phyloP scores from a whole-genome alignment of 2,113 vertebrate genomes.

The Bungarus multicinctus region DNA sequence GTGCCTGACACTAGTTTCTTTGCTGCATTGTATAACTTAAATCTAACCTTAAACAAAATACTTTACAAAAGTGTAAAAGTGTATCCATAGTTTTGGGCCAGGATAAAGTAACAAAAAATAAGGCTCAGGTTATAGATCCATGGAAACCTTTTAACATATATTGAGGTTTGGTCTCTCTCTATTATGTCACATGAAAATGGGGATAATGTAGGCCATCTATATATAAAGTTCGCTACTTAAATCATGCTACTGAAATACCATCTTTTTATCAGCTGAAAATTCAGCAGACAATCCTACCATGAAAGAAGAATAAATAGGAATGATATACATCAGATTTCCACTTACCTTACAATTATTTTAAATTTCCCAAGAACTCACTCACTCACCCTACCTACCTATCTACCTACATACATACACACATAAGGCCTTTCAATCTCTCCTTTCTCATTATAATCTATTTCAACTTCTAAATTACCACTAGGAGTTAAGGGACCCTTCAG shows the following conservation, averaged over 20 bases:
- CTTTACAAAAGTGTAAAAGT: neutral
- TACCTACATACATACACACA: neutral
- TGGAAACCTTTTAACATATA: neutral
- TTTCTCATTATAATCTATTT: neutral
- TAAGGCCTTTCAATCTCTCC: too few species aligned
- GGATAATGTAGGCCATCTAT: neutral
- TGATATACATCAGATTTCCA: slow-evolving; percentile 14
- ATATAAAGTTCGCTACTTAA: slow-evolving; percentile 50
- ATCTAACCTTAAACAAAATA: neutral
- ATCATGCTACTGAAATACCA: slow-evolving; percentile 45
- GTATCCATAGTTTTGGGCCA: neutral
- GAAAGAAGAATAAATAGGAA: slow-evolving; percentile 32
- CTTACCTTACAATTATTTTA: neutral
- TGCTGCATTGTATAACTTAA: neutral
- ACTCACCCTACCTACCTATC: too few species aligned
- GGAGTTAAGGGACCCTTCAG: neutral
- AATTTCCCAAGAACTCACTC: neutral
- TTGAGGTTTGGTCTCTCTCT: neutral
- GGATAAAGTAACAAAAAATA: neutral
- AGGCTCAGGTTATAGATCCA: neutral
- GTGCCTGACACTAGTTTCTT: neutral
- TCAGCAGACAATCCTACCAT: slow-evolving; percentile 54
- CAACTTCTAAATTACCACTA: neutral
- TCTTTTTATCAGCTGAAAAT: slow-evolving; percentile 17
- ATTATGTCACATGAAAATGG: neutral